phyloP scores from a whole-genome alignment of 2,797 vertebrate genomes.

The Paedocypris micromegethes region DNA sequence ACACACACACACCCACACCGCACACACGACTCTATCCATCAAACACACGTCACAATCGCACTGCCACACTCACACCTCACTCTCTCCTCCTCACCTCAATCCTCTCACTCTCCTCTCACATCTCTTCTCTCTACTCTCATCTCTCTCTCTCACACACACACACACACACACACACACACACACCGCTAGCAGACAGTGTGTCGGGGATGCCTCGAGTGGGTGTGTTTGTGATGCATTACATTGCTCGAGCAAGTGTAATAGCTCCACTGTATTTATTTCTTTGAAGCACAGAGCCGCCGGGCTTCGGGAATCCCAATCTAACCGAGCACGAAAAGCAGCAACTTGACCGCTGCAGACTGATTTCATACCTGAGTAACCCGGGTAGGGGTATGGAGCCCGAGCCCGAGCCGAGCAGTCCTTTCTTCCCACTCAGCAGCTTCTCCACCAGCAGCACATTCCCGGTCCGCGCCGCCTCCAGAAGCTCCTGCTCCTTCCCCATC shows the following conservation, averaged over 20 bases:
- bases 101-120: no score
- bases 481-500: constrained; percentile 98
- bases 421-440: constrained; percentile 91
- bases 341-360: constrained; percentile 22
- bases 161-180: constrained; percentile 2
- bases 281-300: constrained; percentile 3
- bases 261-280: not conserved
- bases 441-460: constrained; percentile 94
- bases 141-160: constrained; percentile 12
- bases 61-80: no score
- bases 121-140: no score
- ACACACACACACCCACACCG: no score
- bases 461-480: constrained; percentile 92
- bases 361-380: constrained; percentile 88
- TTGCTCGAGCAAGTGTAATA: constrained; percentile 34
- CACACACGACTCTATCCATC: no score
- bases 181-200: constrained; percentile 21
- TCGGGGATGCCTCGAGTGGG: constrained; percentile 37
- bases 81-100: no score
- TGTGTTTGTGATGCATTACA: constrained; percentile 36
- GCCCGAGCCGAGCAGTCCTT: constrained; percentile 88
- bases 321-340: not conserved
- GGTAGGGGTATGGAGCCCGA: constrained; percentile 89
- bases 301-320: not conserved
- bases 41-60: no score